Percentiles rank a stretch among this genome's conserved stretches.
Evolutionary conservation across 1,140 invertebrate genomes (phyloP).

Genomic region (Halictus rubicundus): DNA sequence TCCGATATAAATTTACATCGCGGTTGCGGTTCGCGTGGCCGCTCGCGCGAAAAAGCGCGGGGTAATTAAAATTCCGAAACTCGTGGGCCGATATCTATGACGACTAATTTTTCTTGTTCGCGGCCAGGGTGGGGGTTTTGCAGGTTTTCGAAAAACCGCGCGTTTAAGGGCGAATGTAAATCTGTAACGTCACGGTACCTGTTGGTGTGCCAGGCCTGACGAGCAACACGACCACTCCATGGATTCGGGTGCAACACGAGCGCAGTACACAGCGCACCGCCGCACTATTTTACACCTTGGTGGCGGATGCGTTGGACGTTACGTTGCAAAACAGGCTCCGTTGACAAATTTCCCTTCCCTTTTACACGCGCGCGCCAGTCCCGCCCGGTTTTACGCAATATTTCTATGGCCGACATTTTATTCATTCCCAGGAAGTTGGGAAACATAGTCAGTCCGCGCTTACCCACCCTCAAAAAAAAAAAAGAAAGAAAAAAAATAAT

Average conservation of each 20-base stretch:
- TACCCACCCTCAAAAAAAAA: not conserved
- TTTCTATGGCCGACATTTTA: not conserved
- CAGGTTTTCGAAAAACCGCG: not conserved
- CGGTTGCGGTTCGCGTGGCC: not conserved
- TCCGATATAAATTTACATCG: not conserved
- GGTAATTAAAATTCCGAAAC: too few species aligned
- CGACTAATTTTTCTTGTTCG: too few species aligned
- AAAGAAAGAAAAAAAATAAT: not conserved
- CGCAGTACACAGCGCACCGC: too few species aligned
- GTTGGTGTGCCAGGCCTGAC: not conserved
- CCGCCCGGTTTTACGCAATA: conserved; percentile 5
- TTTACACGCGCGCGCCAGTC: not conserved
- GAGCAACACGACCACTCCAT: not conserved
- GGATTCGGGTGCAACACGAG: not conserved
- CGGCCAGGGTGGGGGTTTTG: not conserved
- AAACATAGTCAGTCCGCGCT: too few species aligned
- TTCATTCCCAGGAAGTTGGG: not conserved
- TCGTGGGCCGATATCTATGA: not conserved
- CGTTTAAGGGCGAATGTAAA: not conserved
- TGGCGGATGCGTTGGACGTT: conserved; percentile 39
- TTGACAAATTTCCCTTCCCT: conserved; percentile 19
- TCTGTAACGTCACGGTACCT: not conserved
- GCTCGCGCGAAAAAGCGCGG: too few species aligned
- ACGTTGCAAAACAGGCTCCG: conserved; percentile 25
- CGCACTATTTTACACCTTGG: conserved; percentile 43